Evolutionary conservation across 1,140 invertebrate species (phyloP), one percentile per base, ranked within the genome.

Genomic region (Geopemphigus sp.): DNA sequence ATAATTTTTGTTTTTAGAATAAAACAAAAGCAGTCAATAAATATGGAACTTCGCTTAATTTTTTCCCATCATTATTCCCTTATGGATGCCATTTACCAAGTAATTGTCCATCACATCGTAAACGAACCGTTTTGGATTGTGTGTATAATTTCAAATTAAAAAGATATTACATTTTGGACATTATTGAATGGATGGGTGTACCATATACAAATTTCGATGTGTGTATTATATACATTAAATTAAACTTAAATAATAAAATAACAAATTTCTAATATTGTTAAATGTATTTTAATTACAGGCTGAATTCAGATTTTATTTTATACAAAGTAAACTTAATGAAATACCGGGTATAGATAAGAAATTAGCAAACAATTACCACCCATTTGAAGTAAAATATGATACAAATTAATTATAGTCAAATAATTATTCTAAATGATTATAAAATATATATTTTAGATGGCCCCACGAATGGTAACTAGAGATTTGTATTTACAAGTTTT

Each of bases 141-240:
- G 89, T 97, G 54, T 95, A 90, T 85, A 85, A 88, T 83, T 88
- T 90, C 82, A 82, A 86, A 1, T 84, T 85, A 53, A 89, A 91
- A 80, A 90, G 87, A 0, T 92, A 92, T 84, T 95, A 91, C 85
- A 87, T 95, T 2, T 84, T 97, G 64, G 95, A 97, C 85, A 86
- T 95, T 8, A 86, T 98, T 57, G 90, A 89, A 59, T 97, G 94
- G 94, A 94, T 92, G 82, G 90, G 89, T 82, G 89, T 92, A 82
- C 87, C 90, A 19, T 87, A 95, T 76, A 87, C 90, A 80, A 89
- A 95, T 83, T 93, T 92, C 87, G 93, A 96, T 84, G 93, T 94
- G 88, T 88, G 63, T 39, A 50, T 59, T 10, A 57, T 22, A n/a
- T n/a, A n/a, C n/a, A n/a, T n/a, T 39, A 39, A 39, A 39, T 39